phyloP scores from a whole-genome alignment of 2,888 invertebrate species.

The Drosophila aldrichi region DNA sequence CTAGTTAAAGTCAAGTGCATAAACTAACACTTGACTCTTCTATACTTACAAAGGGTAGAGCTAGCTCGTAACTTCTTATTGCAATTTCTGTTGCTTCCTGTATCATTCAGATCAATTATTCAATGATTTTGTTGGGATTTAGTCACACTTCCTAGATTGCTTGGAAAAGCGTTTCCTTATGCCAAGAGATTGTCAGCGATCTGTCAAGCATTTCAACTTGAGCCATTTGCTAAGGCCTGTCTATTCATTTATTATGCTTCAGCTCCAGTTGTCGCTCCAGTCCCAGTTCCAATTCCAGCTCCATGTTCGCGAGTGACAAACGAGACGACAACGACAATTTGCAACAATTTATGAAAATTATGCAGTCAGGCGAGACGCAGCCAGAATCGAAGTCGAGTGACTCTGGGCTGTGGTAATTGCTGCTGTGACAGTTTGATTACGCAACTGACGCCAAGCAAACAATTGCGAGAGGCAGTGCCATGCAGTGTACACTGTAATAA shows the following conservation, averaged over 20 bases:
- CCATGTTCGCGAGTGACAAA: slow-evolving; percentile 43
- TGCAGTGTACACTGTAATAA: slow-evolving; percentile 53
- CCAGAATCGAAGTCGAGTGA: slow-evolving; percentile 10
- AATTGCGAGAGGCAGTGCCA: slow-evolving; percentile 8
- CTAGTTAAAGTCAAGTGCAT: slow-evolving; percentile 4
- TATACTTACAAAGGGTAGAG: neutral
- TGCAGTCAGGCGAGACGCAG: slow-evolving; percentile 42
- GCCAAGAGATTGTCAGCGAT: slow-evolving; percentile 16
- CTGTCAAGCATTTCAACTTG: slow-evolving; percentile 29
- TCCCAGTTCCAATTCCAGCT: slow-evolving; percentile 17
- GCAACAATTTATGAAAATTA: slow-evolving; percentile 77
- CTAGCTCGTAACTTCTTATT: neutral
- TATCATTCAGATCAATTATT: slow-evolving; percentile 24
- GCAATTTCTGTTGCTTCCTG: slow-evolving; percentile 15
- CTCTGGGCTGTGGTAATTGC: slow-evolving; percentile 61
- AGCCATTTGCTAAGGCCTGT: slow-evolving; percentile 16
- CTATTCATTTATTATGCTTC: slow-evolving; percentile 25
- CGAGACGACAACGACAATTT: slow-evolving; percentile 58
- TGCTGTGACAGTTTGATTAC: slow-evolving; percentile 74
- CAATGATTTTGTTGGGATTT: slow-evolving; percentile 16
- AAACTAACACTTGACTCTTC: neutral
- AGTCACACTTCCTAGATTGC: slow-evolving; percentile 33
- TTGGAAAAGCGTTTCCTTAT: neutral
- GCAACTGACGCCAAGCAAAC: slow-evolving; percentile 44
- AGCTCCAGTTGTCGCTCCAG: slow-evolving; percentile 21